A percentile compares a stretch with the other conserved stretches of the same genome.
These are phyloP conservation scores for Drosophila kikkawai DNA, from an alignment of 1,140 invertebrate species.

Conservation along the genomic window DNA sequence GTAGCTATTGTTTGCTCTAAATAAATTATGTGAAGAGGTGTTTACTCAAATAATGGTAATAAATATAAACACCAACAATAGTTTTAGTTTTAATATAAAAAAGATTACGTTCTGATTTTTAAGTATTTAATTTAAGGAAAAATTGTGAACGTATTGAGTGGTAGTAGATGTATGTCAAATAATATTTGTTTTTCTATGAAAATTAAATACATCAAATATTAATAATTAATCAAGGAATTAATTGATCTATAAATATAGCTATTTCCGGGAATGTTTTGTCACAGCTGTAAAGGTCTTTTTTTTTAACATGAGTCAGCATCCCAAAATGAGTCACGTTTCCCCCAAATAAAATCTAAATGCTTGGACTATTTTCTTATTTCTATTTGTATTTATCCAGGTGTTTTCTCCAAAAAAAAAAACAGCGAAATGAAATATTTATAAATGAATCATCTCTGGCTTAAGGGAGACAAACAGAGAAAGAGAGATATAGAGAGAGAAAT, in stretches of 20 bases:
- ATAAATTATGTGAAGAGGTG: not conserved
- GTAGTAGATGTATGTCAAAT: not conserved
- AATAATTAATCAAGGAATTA: not conserved
- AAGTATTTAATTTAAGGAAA: no score
- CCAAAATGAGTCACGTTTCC: conserved; percentile 48
- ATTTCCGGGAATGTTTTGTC: not conserved
- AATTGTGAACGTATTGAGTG: no score
- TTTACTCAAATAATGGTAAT: not conserved
- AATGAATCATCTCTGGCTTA: conserved; percentile 54
- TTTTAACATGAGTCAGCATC: conserved; percentile 7
- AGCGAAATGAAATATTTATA: conserved; percentile 44
- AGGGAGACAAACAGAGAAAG: conserved; percentile 1
- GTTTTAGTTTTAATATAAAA: not conserved
- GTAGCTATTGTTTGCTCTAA: conserved; percentile 17
- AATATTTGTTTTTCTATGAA: no score
- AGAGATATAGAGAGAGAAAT: conserved; percentile 25
- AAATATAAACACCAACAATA: not conserved
- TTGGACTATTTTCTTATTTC: not conserved
- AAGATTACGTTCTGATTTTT: no score
- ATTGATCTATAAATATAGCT: not conserved
- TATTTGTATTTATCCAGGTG: conserved; percentile 72
- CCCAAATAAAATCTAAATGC: conserved; percentile 26
- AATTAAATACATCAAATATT: not conserved
- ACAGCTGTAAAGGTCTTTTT: not conserved
- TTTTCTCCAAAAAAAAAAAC: conserved; percentile 60